Conservation (phyloP, 2,888 invertebrate genomes). For the Hedya salicella region DNA sequence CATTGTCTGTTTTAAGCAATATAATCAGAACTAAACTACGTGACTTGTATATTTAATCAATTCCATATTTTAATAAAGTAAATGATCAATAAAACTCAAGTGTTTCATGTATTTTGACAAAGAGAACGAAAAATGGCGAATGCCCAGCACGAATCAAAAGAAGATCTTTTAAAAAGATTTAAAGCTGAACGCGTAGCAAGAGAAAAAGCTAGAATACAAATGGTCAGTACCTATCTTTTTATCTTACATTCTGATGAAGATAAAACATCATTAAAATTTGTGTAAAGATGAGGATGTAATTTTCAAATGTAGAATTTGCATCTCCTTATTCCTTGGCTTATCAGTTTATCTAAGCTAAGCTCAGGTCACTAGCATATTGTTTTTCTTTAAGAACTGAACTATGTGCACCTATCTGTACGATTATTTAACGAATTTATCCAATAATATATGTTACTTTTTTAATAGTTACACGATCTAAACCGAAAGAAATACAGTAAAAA, state of each 20-base stretch:
- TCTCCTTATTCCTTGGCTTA: too few relatives aligned
- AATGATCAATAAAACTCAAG: background rate
- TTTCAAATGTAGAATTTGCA: too few relatives aligned
- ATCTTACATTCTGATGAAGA: background rate
- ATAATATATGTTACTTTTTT: too few relatives aligned
- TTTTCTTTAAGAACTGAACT: background rate
- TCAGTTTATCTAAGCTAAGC: too few relatives aligned
- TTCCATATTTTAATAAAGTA: too few relatives aligned
- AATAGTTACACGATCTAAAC: conserved; percentile 27
- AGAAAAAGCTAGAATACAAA: conserved; percentile 32
- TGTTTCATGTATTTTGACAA: background rate
- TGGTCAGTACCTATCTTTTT: conserved; percentile 10
- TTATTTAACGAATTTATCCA: background rate
- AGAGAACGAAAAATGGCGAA: background rate
- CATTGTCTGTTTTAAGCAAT: too few relatives aligned
- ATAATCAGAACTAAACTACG: too few relatives aligned
- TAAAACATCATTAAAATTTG: too few relatives aligned
- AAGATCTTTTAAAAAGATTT: conserved; percentile 26
- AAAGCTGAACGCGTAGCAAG: conserved; percentile 30
- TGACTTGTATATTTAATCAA: conserved; percentile 5
- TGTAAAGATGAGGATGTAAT: too few relatives aligned
- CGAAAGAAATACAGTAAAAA: conserved; percentile 18
- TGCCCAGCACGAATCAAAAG: background rate
- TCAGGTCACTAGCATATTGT: too few relatives aligned
- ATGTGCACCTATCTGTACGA: too few relatives aligned